Percentiles rank a stretch among this genome's conserved stretches.
These are phyloP conservation scores for Enteromius treurensis DNA, from an alignment of 2,797 vertebrate genomes.

Conservation along the genomic window DNA sequence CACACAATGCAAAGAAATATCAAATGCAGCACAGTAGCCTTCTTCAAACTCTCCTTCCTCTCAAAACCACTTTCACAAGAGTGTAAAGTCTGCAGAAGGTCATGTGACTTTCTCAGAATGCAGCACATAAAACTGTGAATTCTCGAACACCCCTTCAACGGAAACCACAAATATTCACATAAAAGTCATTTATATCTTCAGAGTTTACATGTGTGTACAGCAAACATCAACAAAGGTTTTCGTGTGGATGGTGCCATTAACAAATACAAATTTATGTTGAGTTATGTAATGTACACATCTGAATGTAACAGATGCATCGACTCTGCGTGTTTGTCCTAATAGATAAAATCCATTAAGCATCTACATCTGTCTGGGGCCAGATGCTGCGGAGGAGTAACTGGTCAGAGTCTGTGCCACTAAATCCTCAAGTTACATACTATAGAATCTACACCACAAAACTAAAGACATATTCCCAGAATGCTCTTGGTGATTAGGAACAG, in stretches of 20 bases:
- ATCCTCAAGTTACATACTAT: constrained; percentile 6
- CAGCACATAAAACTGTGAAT: not conserved
- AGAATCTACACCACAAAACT: constrained; percentile 19
- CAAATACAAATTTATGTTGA: not conserved
- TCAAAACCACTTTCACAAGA: constrained; percentile 16
- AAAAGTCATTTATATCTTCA: not conserved
- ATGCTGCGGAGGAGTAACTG: constrained; percentile 32
- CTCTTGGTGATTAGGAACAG: constrained; percentile 17
- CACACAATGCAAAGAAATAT: constrained; percentile 17
- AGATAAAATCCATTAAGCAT: constrained; percentile 46
- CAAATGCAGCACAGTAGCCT: not conserved
- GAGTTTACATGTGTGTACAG: not conserved
- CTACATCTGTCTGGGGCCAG: constrained; percentile 26
- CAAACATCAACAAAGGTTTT: not conserved
- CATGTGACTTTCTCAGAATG: not conserved
- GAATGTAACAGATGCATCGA: constrained; percentile 22
- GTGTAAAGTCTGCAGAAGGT: not conserved
- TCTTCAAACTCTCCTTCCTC: constrained; percentile 10
- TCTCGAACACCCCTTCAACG: not conserved
- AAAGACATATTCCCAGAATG: constrained; percentile 33
- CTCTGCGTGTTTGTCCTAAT: not conserved
- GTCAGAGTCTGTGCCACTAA: constrained; percentile 18
- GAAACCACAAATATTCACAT: not conserved
- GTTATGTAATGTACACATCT: constrained; percentile 15
- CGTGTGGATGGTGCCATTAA: not conserved